Percentiles rank a stretch among this genome's conserved stretches.
phyloP scores from a whole-genome alignment of 2,888 invertebrate species.

The Leptinotarsa haldemani region DNA sequence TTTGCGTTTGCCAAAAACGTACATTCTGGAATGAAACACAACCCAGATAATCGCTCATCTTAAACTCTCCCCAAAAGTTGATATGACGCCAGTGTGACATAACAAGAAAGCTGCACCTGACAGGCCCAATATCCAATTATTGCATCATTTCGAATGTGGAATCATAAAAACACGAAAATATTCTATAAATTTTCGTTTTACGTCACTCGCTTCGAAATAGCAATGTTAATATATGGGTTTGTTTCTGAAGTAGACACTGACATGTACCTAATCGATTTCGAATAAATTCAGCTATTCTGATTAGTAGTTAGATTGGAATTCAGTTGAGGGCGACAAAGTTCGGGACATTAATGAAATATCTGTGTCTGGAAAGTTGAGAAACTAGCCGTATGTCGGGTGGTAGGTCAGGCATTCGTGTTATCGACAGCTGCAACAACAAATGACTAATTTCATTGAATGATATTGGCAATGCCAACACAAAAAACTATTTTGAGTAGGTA shows the following conservation, averaged over 20 bases:
- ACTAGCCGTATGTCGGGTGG: neutral
- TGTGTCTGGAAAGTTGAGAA: slow-evolving; percentile 5
- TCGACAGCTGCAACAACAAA: no score
- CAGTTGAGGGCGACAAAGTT: neutral
- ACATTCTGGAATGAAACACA: no score
- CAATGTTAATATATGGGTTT: slow-evolving; percentile 8
- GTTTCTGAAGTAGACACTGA: slow-evolving; percentile 10
- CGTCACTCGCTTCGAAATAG: slow-evolving; percentile 12
- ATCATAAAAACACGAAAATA: neutral
- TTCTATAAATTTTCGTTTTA: slow-evolving; percentile 2
- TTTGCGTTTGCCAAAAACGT: no score
- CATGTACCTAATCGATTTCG: slow-evolving; percentile 6
- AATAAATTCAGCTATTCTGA: neutral
- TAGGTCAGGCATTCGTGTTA: neutral
- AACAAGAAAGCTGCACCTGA: neutral
- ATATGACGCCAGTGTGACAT: neutral
- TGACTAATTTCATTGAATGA: no score
- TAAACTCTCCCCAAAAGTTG: neutral
- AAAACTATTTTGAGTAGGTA: no score
- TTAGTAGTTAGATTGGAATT: slow-evolving; percentile 8
- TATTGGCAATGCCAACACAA: no score
- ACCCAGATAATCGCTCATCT: no score
- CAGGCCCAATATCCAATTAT: neutral
- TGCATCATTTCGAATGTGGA: neutral
- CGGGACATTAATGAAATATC: neutral